These are phyloP conservation scores for Steatocranus sp. DNA, from an alignment of 2,797 vertebrate genomes.

Conservation along the genomic window DNA sequence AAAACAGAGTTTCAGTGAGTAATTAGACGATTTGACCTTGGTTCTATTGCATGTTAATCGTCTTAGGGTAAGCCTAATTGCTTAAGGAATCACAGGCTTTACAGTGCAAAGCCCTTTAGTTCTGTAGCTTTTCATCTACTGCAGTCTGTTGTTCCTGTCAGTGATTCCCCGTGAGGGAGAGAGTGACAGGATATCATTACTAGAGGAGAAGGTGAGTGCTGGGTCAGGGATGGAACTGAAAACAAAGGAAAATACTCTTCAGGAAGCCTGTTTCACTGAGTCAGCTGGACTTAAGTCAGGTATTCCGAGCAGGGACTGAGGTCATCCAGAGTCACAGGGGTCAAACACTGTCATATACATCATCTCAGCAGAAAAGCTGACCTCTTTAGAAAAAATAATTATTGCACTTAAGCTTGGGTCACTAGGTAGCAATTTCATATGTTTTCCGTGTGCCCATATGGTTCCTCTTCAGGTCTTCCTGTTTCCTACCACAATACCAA, in stretches of 20 bases:
- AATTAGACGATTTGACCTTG: conserved; percentile 34
- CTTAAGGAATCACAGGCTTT: conserved; percentile 20
- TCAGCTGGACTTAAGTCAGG: conserved; percentile 17
- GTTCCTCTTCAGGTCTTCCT: not conserved
- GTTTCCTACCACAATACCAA: not conserved
- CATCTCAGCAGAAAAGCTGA: not conserved
- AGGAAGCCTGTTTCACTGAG: conserved; percentile 22
- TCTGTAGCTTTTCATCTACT: not conserved
- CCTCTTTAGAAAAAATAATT: not conserved
- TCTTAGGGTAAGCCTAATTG: conserved; percentile 49
- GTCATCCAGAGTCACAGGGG: not conserved
- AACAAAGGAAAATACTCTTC: conserved; percentile 29
- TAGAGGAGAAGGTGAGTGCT: not conserved
- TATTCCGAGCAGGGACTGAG: not conserved
- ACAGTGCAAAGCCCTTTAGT: not conserved
- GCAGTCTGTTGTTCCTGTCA: not conserved
- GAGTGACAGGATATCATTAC: conserved; percentile 8
- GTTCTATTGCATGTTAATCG: conserved; percentile 34
- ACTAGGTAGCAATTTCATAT: not conserved
- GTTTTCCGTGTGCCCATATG: not conserved
- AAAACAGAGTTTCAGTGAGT: not conserved
- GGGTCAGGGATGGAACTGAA: conserved; percentile 14
- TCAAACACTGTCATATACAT: not conserved
- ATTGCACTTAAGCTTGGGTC: not conserved
- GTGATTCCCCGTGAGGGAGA: not conserved